These are phyloP conservation scores for Polydrusus cervinus DNA, from an alignment of 2,888 invertebrate species.

Conservation along the genomic window DNA sequence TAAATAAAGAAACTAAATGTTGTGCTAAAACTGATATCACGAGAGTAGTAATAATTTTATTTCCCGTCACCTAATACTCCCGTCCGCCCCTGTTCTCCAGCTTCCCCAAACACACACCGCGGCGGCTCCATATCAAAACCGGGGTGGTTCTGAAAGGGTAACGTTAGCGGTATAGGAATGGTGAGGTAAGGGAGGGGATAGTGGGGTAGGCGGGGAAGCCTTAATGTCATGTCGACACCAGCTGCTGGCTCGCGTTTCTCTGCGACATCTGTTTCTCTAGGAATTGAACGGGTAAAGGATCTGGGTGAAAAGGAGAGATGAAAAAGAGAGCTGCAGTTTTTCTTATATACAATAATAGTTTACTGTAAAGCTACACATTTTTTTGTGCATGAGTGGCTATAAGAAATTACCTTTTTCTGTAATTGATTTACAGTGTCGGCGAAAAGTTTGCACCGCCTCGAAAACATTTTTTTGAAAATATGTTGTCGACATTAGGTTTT, in stretches of 20 bases:
- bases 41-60: not conserved
- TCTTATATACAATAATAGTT: not conserved
- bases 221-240: constrained; percentile 65
- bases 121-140: constrained; percentile 56
- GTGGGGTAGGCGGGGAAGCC: constrained; percentile 60
- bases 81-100: constrained; percentile 44
- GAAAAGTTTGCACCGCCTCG: too few species aligned
- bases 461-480: too few species aligned
- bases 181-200: constrained; percentile 52
- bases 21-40: too few species aligned
- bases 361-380: too few species aligned
- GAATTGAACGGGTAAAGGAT: constrained; percentile 49
- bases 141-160: constrained; percentile 65
- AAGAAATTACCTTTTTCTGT: not conserved
- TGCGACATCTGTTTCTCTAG: constrained; percentile 62
- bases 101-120: constrained; percentile 53
- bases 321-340: constrained; percentile 25
- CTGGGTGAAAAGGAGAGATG: constrained; percentile 30
- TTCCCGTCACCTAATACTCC: constrained; percentile 16
- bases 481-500: too few species aligned
- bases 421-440: too few species aligned
- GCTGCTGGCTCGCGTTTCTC: constrained; percentile 58
- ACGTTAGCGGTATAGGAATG: constrained; percentile 61
- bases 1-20: too few species aligned
- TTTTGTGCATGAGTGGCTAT: not conserved